Evolutionary conservation across 2,888 invertebrate species (phyloP).

Genomic region (Halictus quadricinctus): DNA sequence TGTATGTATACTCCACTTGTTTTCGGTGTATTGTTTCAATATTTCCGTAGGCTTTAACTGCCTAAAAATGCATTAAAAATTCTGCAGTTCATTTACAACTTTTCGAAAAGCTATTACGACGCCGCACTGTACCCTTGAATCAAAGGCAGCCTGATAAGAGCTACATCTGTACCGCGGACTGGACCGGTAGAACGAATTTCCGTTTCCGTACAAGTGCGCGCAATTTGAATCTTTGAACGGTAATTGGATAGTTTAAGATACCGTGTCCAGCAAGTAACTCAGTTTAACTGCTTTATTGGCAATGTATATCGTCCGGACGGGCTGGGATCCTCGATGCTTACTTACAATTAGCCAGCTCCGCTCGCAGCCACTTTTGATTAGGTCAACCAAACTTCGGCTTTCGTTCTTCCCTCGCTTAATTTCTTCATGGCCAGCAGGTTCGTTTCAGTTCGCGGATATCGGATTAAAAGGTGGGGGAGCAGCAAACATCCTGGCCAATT

Average conservation of each 20-base stretch:
- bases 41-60: too few relatives aligned
- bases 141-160: slow-evolving; percentile 36
- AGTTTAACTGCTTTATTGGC: slow-evolving; percentile 54
- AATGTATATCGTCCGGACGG: slow-evolving; percentile 12
- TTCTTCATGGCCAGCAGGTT: slow-evolving; percentile 37
- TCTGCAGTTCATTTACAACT: not conserved
- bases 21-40: too few relatives aligned
- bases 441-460: slow-evolving; percentile 23
- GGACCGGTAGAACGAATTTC: slow-evolving; percentile 47
- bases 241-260: slow-evolving; percentile 59
- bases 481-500: not conserved
- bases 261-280: slow-evolving; percentile 51
- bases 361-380: slow-evolving; percentile 49
- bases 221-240: slow-evolving; percentile 56
- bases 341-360: slow-evolving; percentile 51
- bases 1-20: too few relatives aligned
- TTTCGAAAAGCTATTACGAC: not conserved
- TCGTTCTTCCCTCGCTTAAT: slow-evolving; percentile 39
- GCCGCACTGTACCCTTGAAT: not conserved
- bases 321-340: slow-evolving; percentile 42
- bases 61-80: not conserved
- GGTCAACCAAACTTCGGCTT: slow-evolving; percentile 23
- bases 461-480: slow-evolving; percentile 19
- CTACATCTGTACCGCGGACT: slow-evolving; percentile 12
- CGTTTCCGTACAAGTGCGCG: slow-evolving; percentile 53